phyloP scores from a whole-genome alignment of 1,140 invertebrate species.

The Drosophila lacteicornis region DNA sequence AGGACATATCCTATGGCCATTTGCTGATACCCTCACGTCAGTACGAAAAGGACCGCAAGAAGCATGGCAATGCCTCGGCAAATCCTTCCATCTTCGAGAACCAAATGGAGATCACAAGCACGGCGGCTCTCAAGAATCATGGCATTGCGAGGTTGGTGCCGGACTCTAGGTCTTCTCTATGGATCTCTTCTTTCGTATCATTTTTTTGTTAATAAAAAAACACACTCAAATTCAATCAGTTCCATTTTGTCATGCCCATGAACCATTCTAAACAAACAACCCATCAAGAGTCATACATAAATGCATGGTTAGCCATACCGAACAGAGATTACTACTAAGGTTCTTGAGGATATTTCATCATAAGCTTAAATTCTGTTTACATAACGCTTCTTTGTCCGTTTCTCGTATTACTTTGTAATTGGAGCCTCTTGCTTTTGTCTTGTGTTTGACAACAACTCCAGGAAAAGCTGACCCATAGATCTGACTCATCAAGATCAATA shows the following conservation, averaged over 20 bases:
- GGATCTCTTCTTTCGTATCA: constrained; percentile 40
- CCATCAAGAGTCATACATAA: constrained; percentile 34
- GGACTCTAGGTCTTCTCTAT: constrained; percentile 8
- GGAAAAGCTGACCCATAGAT: constrained; percentile 22
- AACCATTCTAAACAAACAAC: constrained; percentile 32
- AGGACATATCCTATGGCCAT: constrained; percentile 94
- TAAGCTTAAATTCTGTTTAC: constrained; percentile 20
- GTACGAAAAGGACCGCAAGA: constrained; percentile 85
- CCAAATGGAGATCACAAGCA: constrained; percentile 82
- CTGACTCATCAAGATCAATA: constrained; percentile 49
- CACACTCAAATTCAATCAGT: constrained; percentile 21
- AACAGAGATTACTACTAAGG: constrained; percentile 5
- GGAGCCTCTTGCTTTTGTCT: constrained; percentile 11
- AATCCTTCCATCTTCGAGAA: constrained; percentile 74
- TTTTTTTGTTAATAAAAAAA: constrained; percentile 23
- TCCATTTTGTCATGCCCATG: constrained; percentile 47
- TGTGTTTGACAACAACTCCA: constrained; percentile 29
- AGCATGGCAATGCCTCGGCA: constrained; percentile 64
- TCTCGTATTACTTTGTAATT: constrained; percentile 29
- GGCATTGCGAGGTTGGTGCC: constrained; percentile 83
- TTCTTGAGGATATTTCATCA: neutral
- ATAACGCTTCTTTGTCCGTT: constrained; percentile 30
- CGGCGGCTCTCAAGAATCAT: constrained; percentile 82
- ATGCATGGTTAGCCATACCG: constrained; percentile 43
- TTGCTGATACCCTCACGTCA: constrained; percentile 91